Conservation (phyloP, 1,140 invertebrate genomes). For the Philotrypesis tridentata region DNA sequence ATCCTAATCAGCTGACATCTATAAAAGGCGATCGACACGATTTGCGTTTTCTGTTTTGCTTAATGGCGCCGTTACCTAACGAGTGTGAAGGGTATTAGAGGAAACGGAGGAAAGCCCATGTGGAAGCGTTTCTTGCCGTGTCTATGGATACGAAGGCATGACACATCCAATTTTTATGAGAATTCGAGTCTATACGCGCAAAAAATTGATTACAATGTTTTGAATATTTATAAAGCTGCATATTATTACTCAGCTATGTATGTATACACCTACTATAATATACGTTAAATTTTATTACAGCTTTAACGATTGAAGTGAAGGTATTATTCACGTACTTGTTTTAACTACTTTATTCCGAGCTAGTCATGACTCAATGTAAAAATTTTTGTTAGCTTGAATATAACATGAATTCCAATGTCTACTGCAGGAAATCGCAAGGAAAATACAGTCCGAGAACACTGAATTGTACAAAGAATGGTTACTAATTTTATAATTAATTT, state of each 20-base stretch:
- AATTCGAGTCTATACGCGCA: no score
- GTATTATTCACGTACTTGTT: background rate
- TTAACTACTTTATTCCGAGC: background rate
- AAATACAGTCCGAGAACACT: no score
- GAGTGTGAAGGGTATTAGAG: no score
- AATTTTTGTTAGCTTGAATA: background rate
- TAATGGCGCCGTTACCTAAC: background rate
- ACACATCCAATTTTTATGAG: no score
- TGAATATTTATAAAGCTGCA: background rate
- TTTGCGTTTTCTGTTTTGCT: conserved; percentile 17
- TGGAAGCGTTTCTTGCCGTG: no score
- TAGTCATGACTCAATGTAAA: background rate
- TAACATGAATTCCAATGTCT: background rate
- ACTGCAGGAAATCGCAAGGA: no score
- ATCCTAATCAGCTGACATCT: conserved; percentile 26
- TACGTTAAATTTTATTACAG: no score
- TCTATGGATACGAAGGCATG: no score
- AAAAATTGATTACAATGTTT: background rate
- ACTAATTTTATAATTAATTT: no score
- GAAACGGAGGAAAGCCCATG: background rate
- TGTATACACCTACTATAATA: no score
- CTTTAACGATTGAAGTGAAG: background rate
- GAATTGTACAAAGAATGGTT: no score
- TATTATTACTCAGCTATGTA: no score
- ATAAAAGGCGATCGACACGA: conserved; percentile 2